Conservation (phyloP, 2,888 invertebrate species). For the Anticlea derivata region DNA sequence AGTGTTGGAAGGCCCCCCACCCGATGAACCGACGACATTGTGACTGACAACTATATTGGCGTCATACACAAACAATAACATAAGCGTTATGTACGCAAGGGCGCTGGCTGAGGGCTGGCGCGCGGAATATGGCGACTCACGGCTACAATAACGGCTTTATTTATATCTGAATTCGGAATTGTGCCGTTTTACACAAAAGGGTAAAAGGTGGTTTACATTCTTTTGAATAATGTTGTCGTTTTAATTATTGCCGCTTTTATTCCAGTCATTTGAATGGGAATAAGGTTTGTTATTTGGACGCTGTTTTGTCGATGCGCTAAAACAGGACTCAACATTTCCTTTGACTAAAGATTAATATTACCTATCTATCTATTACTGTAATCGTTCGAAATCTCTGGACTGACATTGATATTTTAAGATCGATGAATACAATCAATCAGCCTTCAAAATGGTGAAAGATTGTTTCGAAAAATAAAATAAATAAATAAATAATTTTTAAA, state of each 20-base stretch:
- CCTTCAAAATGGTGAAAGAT: too few species aligned
- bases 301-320: conserved; percentile 6
- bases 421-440: too few species aligned
- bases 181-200: conserved; percentile 26
- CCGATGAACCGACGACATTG: too few species aligned
- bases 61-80: too few species aligned
- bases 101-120: conserved; percentile 8
- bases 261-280: conserved; percentile 19
- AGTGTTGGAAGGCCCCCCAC: too few species aligned
- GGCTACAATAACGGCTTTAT: conserved; percentile 33
- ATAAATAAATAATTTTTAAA: too few species aligned
- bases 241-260: conserved; percentile 20
- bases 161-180: conserved; percentile 36
- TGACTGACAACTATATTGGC: too few species aligned
- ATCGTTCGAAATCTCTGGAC: too few species aligned
- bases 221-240: conserved; percentile 28
- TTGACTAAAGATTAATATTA: neutral
- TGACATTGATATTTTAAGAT: too few species aligned
- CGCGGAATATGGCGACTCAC: conserved; percentile 26
- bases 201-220: conserved; percentile 26
- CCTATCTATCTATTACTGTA: too few species aligned
- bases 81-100: too few species aligned
- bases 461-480: too few species aligned
- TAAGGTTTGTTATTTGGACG: conserved; percentile 6
- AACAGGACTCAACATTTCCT: neutral